phyloP scores from a whole-genome alignment of 2,113 vertebrate species.

The Panthera uncia region DNA sequence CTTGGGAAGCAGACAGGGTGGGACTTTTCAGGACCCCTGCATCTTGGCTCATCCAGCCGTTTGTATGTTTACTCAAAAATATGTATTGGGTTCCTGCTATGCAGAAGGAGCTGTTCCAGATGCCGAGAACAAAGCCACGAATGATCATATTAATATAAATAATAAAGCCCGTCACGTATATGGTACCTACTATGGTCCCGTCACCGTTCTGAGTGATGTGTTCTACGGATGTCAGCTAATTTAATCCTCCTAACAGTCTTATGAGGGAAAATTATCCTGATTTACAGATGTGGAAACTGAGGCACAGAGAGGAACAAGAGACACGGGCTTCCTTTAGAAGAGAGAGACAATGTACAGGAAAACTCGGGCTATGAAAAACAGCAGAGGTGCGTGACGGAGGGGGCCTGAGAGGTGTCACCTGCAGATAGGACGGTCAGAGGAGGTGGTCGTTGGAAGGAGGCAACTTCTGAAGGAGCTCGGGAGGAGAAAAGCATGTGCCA shows the following conservation, averaged over 20 bases:
- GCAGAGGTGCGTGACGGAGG: neutral
- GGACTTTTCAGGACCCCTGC: neutral
- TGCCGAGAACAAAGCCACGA: too few species aligned
- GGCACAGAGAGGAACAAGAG: neutral
- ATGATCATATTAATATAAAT: accelerated
- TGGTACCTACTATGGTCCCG: accelerated
- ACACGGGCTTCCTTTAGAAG: neutral
- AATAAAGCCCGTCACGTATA: accelerated
- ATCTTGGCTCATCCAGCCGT: neutral
- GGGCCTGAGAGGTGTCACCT: neutral
- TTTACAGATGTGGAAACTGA: constrained; percentile 30
- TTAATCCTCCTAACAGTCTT: neutral
- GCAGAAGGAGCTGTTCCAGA: accelerated
- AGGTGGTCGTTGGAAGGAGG: too few species aligned
- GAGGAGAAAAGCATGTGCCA: neutral
- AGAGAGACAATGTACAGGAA: neutral
- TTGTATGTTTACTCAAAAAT: neutral
- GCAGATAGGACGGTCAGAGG: accelerated
- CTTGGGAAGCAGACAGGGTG: neutral
- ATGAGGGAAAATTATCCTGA: neutral
- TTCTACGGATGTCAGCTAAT: accelerated
- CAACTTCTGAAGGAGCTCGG: neutral
- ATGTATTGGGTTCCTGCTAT: neutral
- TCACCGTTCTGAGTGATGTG: neutral
- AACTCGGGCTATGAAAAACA: too few species aligned